A percentile compares a stretch with the other conserved stretches of the same genome.
These are phyloP conservation scores for Peromyscus aztecus DNA, from an alignment of 2,797 vertebrate species.

Conservation along the genomic window DNA sequence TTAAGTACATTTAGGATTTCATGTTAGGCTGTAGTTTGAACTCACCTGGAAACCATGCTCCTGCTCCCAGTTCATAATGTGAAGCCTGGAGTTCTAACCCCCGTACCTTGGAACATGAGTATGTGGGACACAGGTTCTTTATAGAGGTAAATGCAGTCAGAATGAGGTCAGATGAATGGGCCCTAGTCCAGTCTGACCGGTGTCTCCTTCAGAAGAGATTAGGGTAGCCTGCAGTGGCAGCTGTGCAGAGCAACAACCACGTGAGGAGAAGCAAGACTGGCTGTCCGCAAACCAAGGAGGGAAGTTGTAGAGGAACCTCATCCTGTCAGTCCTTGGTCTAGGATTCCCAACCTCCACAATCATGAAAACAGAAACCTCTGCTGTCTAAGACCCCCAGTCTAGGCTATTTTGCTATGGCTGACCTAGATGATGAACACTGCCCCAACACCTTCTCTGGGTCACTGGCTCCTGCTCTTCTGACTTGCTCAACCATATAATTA, in stretches of 20 bases:
- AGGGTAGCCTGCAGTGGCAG: background rate
- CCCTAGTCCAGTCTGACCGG: background rate
- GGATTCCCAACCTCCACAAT: background rate
- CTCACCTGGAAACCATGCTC: background rate
- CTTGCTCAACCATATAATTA: background rate
- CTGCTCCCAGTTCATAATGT: background rate
- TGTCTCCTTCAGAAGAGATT: background rate
- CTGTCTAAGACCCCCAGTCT: accelerated
- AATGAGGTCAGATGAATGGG: background rate
- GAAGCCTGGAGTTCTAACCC: background rate
- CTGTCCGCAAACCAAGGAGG: background rate
- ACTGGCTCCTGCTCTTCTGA: background rate
- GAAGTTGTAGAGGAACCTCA: background rate
- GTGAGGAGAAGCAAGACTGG: background rate
- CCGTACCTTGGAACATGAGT: background rate
- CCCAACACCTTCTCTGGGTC: background rate
- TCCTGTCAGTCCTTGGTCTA: background rate
- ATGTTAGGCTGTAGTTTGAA: background rate
- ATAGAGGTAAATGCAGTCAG: background rate
- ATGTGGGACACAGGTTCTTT: background rate
- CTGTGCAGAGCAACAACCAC: background rate
- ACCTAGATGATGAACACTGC: background rate
- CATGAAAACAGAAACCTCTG: background rate
- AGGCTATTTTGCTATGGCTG: accelerated
- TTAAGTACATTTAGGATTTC: background rate